Evolutionary conservation across 2,797 vertebrate species (phyloP).

Genomic region (Anguilla obscura): DNA sequence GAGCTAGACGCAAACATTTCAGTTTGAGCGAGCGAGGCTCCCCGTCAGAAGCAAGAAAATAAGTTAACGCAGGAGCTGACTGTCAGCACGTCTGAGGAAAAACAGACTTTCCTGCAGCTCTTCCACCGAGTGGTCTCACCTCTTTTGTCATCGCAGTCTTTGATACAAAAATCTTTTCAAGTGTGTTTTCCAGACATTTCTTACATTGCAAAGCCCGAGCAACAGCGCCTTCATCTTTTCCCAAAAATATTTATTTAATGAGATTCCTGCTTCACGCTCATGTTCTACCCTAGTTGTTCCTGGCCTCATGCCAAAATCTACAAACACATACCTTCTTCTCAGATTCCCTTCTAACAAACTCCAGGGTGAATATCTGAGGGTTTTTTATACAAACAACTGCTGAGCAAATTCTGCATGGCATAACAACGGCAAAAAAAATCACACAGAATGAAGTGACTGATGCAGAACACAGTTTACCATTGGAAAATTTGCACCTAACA

Average conservation of each 20-base stretch:
- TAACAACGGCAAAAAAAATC: neutral
- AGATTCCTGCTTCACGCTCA: neutral
- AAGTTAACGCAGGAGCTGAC: neutral
- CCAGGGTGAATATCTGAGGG: neutral
- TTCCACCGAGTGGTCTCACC: neutral
- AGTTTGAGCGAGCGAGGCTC: neutral
- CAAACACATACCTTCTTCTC: neutral
- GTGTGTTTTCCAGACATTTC: constrained; percentile 17
- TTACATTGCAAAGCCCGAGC: neutral
- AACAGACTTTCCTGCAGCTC: neutral
- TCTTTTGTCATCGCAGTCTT: constrained; percentile 2
- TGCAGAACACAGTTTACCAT: neutral
- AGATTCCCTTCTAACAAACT: constrained; percentile 15
- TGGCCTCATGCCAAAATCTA: constrained; percentile 2
- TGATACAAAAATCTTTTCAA: constrained; percentile 7
- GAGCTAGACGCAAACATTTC: neutral
- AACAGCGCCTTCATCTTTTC: constrained; percentile 10
- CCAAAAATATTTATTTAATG: constrained; percentile 26
- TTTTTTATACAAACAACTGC: neutral
- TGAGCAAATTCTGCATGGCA: neutral
- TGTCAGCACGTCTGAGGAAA: constrained; percentile 1
- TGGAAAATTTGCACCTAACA: neutral
- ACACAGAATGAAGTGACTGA: neutral
- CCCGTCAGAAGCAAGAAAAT: neutral
- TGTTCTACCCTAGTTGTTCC: neutral